phyloP scores from a whole-genome alignment of 2,113 vertebrate species.

The Columba janthina region DNA sequence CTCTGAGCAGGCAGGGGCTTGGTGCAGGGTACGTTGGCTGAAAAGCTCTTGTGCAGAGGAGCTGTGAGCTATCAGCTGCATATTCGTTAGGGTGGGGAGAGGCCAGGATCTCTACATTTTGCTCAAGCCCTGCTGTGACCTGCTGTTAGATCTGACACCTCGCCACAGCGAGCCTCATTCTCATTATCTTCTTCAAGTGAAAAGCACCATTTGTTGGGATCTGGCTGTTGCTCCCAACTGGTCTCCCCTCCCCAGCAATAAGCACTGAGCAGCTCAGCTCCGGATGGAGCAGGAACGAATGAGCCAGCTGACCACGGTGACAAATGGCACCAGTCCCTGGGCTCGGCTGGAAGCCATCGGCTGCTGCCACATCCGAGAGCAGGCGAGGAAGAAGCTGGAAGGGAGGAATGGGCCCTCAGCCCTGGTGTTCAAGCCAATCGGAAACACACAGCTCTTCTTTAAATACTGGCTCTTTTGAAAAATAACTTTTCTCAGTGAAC shows the following conservation, averaged over 20 bases:
- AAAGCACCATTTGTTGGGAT: slow-evolving; percentile 54
- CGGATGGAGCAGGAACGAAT: neutral
- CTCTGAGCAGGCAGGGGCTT: slow-evolving; percentile 38
- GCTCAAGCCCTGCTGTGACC: slow-evolving; percentile 44
- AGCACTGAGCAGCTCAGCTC: neutral
- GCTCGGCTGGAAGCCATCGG: slow-evolving; percentile 42
- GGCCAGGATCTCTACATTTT: neutral
- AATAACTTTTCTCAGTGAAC: slow-evolving; percentile 61
- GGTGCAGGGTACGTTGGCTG: slow-evolving; percentile 29
- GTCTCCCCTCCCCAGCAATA: neutral
- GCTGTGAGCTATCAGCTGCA: neutral
- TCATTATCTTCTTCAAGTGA: slow-evolving; percentile 27
- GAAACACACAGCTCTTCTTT: slow-evolving; percentile 53
- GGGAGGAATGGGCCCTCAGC: neutral
- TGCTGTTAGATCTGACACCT: slow-evolving; percentile 63
- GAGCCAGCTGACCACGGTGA: slow-evolving; percentile 48
- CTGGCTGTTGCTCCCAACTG: slow-evolving; percentile 23
- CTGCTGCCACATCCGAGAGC: slow-evolving; percentile 12
- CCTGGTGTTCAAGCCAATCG: neutral
- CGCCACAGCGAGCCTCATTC: neutral
- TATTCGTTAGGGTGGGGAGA: neutral
- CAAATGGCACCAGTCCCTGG: neutral
- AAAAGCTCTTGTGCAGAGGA: neutral
- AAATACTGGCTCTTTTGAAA: slow-evolving; percentile 59
- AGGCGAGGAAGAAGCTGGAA: slow-evolving; percentile 30